Conservation (phyloP, 92 coral and sea anemone species). For the Plumapathes pennacea region DNA sequence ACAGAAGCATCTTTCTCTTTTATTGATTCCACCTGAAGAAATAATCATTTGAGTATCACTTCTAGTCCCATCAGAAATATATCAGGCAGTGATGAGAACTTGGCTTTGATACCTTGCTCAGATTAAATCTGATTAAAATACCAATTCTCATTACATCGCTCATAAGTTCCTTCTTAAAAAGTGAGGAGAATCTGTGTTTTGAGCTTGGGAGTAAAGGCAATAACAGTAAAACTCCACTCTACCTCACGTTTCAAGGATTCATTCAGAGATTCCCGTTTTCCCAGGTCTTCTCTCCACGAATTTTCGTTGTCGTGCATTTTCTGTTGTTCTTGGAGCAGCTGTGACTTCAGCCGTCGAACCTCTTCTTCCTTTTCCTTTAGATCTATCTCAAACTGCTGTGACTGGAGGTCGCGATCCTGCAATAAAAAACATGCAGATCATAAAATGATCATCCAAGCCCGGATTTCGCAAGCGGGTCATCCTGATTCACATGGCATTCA, state of each 20-base stretch:
- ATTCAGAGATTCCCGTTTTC: constrained; percentile 48
- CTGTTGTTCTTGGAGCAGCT: constrained; percentile 81
- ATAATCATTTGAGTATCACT: neutral
- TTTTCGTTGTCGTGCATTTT: constrained; percentile 59
- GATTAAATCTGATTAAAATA: no score
- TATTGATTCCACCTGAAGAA: constrained; percentile 63
- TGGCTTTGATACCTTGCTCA: no score
- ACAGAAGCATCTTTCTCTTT: constrained; percentile 64
- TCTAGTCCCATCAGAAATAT: neutral
- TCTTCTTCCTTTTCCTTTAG: constrained; percentile 70
- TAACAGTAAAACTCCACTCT: neutral
- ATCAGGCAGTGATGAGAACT: no score
- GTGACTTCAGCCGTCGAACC: constrained; percentile 53
- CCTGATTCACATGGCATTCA: no score
- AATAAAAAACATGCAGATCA: no score
- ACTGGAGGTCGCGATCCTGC: constrained; percentile 64
- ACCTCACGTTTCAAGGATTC: constrained; percentile 72
- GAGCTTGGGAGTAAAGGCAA: no score
- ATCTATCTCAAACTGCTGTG: constrained; percentile 59
- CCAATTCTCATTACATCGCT: no score
- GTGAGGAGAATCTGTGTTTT: no score
- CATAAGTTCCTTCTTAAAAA: no score
- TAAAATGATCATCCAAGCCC: no score
- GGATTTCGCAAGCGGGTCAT: no score
- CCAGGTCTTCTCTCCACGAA: constrained; percentile 59